Base-by-base conservation (phyloP, 2,797 vertebrate species). In the Astyanax mexicanus region DNA sequence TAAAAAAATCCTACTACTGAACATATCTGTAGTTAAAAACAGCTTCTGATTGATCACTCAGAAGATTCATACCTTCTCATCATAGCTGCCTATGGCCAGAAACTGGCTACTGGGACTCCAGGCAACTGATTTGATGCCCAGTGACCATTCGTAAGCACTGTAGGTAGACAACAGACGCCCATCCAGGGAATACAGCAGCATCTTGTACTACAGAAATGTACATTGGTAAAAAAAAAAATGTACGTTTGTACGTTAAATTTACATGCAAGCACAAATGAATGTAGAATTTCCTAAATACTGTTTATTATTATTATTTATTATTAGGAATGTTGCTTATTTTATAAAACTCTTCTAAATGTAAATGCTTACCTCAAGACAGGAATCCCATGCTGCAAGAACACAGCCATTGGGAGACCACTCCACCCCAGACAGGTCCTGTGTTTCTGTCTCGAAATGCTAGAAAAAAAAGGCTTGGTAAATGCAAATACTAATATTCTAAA, bases 21-120 rank as follows among this genome's bases (percentile, higher is more conserved):
- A n/a, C n/a, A n/a, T n/a, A n/a, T n/a, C n/a, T n/a, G n/a, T n/a
- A n/a, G 38, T 40, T 40, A 7, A 40, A 40, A 35, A 35, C 35
- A 35, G 35, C 3, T 38, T 9, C 38, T 7, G n/a, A 11, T 5
- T 69, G 27, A 44, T 37, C 51, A 42, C 15, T 10, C n/a, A n/a
- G n/a, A n/a, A n/a, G n/a, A 15, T 0, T 12, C 17, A 55, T n/a
- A 98, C 98, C 93, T 98, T 99, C 77, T 96, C 96, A 65, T 99
- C 98, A 1, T 95, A 99, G 90, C 98, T 99, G 68, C 98, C 98
- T 1, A 99, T 84, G 0, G 95, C 96, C 86, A 99, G 90, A 86
- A 99, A 97, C 78, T 99, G 97, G 51, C 98, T 98, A 92, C 96
- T 99, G 83, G 97, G 96, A 75, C 97, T 97, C 98, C 98, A 99